A percentile compares a stretch with the other conserved stretches of the same genome.
phyloP scores from a whole-genome alignment of 2,797 vertebrate species.

The Chromobotia macracanthus region DNA sequence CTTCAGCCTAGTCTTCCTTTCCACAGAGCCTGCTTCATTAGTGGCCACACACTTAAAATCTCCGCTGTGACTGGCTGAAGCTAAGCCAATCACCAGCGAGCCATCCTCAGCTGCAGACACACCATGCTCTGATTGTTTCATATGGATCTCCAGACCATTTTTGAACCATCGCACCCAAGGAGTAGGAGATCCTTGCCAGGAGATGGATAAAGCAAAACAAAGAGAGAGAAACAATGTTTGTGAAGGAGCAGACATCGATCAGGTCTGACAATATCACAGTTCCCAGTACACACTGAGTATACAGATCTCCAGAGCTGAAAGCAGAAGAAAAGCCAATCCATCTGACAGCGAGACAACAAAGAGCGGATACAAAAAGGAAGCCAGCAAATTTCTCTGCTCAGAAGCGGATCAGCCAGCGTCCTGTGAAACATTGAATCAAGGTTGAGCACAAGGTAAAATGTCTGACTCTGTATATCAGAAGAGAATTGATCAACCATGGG shows the following conservation, averaged over 20 bases:
- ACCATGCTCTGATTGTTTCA: conserved; percentile 66
- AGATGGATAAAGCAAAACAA: background rate
- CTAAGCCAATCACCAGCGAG: conserved; percentile 79
- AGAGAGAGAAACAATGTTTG: background rate
- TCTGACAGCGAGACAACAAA: conserved; percentile 61
- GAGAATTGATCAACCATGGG: conserved; percentile 54
- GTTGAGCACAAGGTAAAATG: conserved; percentile 57
- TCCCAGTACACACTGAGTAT: conserved; percentile 56
- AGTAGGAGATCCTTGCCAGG: conserved; percentile 68
- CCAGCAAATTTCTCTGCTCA: conserved; percentile 56
- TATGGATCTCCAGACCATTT: conserved; percentile 78
- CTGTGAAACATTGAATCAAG: conserved; percentile 57
- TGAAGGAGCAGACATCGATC: conserved; percentile 54
- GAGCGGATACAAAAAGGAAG: conserved; percentile 40
- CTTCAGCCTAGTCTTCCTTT: conserved; percentile 82
- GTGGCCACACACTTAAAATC: conserved; percentile 86
- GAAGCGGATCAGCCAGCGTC: conserved; percentile 54
- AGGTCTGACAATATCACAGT: conserved; percentile 61
- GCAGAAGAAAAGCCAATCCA: conserved; percentile 59
- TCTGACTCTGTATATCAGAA: conserved; percentile 48
- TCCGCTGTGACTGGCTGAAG: conserved; percentile 79
- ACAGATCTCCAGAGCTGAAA: conserved; percentile 60
- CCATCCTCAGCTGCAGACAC: conserved; percentile 75
- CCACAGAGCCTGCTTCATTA: conserved; percentile 84
- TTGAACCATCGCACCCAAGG: conserved; percentile 85